Percentiles rank a stretch among this genome's conserved stretches.
phyloP scores from a whole-genome alignment of 1,140 invertebrate genomes.

The Rhagoletis zephyria region DNA sequence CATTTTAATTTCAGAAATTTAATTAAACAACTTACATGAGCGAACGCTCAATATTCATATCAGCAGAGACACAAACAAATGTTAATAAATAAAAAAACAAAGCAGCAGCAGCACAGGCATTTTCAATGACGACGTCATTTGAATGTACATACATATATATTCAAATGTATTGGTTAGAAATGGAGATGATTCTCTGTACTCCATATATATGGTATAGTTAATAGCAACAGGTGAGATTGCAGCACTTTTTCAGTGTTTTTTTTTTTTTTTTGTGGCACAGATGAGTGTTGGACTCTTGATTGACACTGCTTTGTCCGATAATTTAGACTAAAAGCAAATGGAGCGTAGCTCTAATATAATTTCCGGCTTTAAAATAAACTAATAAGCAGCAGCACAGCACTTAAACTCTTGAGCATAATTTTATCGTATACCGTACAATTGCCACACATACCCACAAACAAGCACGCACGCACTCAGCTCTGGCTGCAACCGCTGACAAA shows the following conservation, averaged over 20 bases:
- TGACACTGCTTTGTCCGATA: background rate
- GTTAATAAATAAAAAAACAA: too few relatives aligned
- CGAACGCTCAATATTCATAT: background rate
- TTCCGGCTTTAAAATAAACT: constrained; percentile 37
- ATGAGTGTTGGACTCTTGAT: background rate
- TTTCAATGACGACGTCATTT: too few relatives aligned
- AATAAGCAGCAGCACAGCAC: background rate
- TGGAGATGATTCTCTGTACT: too few relatives aligned
- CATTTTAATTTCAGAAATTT: constrained; percentile 73
- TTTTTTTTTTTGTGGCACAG: too few relatives aligned
- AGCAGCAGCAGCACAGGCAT: too few relatives aligned
- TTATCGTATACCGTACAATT: too few relatives aligned
- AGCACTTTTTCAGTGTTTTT: too few relatives aligned
- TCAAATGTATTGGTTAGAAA: too few relatives aligned
- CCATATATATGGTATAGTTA: too few relatives aligned
- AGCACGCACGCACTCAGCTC: background rate
- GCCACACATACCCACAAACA: too few relatives aligned
- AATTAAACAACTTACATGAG: constrained; percentile 68
- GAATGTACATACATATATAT: too few relatives aligned
- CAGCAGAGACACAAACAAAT: background rate
- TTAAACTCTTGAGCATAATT: background rate
- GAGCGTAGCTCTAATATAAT: constrained; percentile 31
- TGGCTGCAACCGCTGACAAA: background rate
- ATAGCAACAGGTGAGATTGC: too few relatives aligned
- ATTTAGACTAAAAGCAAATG: constrained; percentile 48